These are phyloP conservation scores for Lacerta viridis DNA, from an alignment of 2,797 vertebrate species.

Conservation along the genomic window DNA sequence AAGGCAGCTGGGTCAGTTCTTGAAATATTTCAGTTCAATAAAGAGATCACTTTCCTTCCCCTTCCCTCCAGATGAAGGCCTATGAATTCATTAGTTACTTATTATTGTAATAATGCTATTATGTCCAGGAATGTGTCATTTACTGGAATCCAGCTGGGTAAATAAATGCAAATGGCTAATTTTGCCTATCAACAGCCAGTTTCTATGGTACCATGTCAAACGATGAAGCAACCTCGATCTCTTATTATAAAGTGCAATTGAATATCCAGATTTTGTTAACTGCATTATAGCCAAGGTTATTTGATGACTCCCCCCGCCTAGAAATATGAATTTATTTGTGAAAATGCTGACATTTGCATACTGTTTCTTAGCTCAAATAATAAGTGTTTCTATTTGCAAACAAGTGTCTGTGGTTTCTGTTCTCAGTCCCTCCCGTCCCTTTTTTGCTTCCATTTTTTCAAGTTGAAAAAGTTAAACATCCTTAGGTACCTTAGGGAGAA, in stretches of 20 bases:
- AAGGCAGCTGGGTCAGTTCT: neutral
- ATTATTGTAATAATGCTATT: neutral
- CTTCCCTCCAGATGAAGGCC: neutral
- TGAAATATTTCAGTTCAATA: neutral
- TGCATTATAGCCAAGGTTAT: neutral
- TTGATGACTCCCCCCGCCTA: neutral
- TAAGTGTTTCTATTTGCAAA: too few species aligned
- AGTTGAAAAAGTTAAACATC: too few species aligned
- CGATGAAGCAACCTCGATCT: neutral
- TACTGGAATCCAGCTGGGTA: neutral
- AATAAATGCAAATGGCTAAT: neutral
- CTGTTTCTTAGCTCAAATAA: too few species aligned
- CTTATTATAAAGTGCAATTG: slow-evolving; percentile 14
- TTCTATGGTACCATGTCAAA: neutral
- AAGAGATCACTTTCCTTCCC: neutral
- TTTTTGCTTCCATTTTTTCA: too few species aligned
- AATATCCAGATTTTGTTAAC: slow-evolving; percentile 13
- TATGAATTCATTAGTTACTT: neutral
- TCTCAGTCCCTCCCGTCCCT: neutral
- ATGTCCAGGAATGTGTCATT: neutral
- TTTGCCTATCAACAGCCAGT: neutral
- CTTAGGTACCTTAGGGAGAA: too few species aligned
- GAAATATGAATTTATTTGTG: neutral
- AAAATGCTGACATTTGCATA: too few species aligned
- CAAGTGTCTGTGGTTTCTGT: neutral